Base-by-base conservation (phyloP, 2,797 vertebrate species). In the Phataginus tricuspis region DNA sequence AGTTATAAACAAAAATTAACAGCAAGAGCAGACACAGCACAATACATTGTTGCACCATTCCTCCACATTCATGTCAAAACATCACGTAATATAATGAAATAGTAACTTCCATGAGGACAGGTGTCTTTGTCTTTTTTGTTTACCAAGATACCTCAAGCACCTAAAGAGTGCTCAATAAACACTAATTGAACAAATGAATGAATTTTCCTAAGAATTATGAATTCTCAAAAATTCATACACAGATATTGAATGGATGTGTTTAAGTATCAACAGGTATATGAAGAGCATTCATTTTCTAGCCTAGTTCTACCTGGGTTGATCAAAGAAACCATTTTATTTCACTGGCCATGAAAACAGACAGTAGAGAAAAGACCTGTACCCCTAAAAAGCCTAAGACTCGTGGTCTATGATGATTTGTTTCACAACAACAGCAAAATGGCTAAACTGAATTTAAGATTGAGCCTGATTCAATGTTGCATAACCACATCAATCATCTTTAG, bases 191-290 rank as follows among this genome's bases (percentile, higher is more conserved):
- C 74, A 77, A 90, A n/a, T 37, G 0, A 61, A 61, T 57, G 29
- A 37, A 85, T 4, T 63, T 91, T 90, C 29, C 74, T 57, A 49
- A 68, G 27, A 29, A 63, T 84, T 91, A 83, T 37, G 87, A 96
- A 49, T 77, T 55, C 42, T 88, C 18, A 34, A 71, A 83, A 94
- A 86, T 79, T 80, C 21, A 91, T 42, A 84, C 15, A 63, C 19
- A 87, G 80, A 90, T 75, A 91, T 94, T 95, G 25, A 96, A 72
- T 64, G 18, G 86, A 69, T 49, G 25, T 90, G 2, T 86, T 93
- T 72, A 74, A 78, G 71, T 39, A 63, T 57, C 66, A 90, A 39
- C 6, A 75, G 8, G 7, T 59, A 93, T 25, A 45, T 68, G 68
- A 87, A 72, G 34, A 92, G 7, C 64, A 95, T 72, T 92, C 53